phyloP scores from a whole-genome alignment of 2,113 vertebrate species.

The Barbus barbus region DNA sequence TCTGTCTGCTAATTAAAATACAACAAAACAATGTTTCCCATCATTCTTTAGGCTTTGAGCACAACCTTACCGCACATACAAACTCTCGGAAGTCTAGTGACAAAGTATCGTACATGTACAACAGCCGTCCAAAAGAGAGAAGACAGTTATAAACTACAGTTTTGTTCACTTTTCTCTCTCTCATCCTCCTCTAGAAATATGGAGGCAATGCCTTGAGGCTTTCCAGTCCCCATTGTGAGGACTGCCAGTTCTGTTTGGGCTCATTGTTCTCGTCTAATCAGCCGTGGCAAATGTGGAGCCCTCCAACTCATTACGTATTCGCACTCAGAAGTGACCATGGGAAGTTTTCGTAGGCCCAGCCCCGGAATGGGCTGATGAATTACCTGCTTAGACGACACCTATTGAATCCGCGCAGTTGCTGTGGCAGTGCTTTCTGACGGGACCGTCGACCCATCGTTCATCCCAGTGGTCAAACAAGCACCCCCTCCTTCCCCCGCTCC shows the following conservation, averaged over 20 bases:
- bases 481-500: constrained; percentile 4
- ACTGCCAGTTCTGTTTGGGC: constrained; percentile 82
- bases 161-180: constrained; percentile 43
- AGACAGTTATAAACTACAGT: constrained; percentile 11
- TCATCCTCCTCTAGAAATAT: constrained; percentile 64
- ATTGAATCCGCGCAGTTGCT: constrained; percentile 33
- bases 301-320: constrained; percentile 84
- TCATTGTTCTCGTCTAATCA: constrained; percentile 90
- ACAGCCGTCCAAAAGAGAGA: neutral
- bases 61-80: neutral
- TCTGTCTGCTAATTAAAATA: neutral
- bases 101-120: neutral
- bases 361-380: constrained; percentile 64
- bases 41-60: neutral
- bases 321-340: constrained; percentile 82
- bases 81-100: neutral
- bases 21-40: neutral
- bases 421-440: constrained; percentile 1
- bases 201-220: constrained; percentile 83
- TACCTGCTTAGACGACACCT: constrained; percentile 67
- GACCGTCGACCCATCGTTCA: constrained; percentile 35
- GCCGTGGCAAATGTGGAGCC: constrained; percentile 84
- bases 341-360: constrained; percentile 79
- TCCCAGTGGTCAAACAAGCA: constrained; percentile 5
- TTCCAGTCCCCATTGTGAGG: constrained; percentile 82